These are phyloP conservation scores for Orchestia grillus DNA, from an alignment of 1,140 invertebrate species.

Conservation along the genomic window DNA sequence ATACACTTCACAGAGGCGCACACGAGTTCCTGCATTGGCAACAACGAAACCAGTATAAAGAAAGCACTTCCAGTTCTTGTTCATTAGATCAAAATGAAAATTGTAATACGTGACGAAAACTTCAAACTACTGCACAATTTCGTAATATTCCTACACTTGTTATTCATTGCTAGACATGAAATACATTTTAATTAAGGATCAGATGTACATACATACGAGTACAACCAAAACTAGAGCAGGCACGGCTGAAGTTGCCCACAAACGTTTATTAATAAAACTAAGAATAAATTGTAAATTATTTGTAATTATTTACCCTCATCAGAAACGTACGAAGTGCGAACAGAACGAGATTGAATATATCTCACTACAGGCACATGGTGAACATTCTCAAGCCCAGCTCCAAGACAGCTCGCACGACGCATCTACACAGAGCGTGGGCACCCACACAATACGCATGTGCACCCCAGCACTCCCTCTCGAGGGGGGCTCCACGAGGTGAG, in stretches of 20 bases:
- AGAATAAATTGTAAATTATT: background rate
- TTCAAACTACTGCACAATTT: background rate
- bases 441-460: no score
- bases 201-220: background rate
- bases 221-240: background rate
- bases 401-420: no score
- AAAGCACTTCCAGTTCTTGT: background rate
- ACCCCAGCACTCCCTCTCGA: no score
- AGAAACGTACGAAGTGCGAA: background rate
- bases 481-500: no score
- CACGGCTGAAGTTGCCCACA: background rate
- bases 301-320: background rate
- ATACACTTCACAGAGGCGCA: background rate
- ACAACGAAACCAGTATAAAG: background rate
- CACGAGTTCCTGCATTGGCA: background rate
- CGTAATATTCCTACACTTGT: background rate
- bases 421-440: no score
- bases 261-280: background rate
- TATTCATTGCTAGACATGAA: background rate
- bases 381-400: no score
- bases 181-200: background rate
- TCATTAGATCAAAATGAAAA: background rate
- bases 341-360: background rate
- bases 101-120: background rate
- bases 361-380: background rate